Conservation (phyloP, 2,888 invertebrate species). For the Tachina lurida region DNA sequence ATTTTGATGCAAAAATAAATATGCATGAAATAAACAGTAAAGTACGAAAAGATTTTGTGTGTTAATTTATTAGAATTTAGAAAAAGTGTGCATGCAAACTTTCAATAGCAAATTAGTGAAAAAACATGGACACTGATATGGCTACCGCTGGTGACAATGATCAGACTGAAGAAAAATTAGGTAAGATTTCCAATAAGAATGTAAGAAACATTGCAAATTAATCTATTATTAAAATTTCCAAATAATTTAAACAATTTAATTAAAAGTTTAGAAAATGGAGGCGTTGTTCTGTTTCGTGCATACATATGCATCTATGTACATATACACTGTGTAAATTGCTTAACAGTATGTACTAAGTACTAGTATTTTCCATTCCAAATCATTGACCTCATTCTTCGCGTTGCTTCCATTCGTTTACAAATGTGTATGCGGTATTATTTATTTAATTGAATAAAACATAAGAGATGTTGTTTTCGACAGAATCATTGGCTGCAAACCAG, state of each 20-base stretch:
- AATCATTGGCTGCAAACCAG: conserved; percentile 15
- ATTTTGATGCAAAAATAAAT: neutral
- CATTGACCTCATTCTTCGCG: conserved; percentile 60
- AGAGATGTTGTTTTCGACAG: neutral
- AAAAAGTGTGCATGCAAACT: neutral
- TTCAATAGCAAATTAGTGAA: conserved; percentile 12
- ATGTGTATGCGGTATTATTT: conserved; percentile 47
- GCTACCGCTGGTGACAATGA: conserved; percentile 52
- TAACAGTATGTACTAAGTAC: conserved; percentile 7
- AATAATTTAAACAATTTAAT: neutral
- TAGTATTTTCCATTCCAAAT: conserved; percentile 35
- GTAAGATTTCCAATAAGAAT: conserved; percentile 59
- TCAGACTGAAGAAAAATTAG: conserved; percentile 69
- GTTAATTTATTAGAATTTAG: neutral
- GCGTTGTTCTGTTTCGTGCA: conserved; percentile 54
- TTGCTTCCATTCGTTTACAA: conserved; percentile 20
- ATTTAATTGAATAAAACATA: conserved; percentile 27
- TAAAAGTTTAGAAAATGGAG: conserved; percentile 18
- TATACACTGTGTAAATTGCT: conserved; percentile 25
- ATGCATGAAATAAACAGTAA: neutral
- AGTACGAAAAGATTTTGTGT: conserved; percentile 1
- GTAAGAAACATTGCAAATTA: neutral
- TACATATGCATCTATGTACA: neutral
- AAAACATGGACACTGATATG: conserved; percentile 71
- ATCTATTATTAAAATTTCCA: neutral